Base-by-base conservation (phyloP, 1,140 invertebrate genomes). In the Zaprionus camerounensis region DNA sequence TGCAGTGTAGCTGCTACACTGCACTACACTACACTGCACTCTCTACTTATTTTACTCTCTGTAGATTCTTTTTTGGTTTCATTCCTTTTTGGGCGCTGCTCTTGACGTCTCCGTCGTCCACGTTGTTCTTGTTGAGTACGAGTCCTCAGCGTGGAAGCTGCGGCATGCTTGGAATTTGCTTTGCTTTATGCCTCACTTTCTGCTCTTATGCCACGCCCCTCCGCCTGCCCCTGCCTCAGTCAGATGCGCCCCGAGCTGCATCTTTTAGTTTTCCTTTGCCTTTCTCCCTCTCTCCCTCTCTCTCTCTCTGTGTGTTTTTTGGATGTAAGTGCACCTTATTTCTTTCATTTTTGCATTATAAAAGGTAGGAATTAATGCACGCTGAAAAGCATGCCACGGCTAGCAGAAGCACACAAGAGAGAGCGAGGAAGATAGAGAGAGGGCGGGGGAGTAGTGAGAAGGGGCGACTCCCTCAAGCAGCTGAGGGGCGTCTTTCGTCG, bases 321-420 rank as follows among this genome's bases (percentile, higher is more conserved):
- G 41, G 53, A 56, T 36, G 44, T 73, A 67, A 73, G 71, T 73
- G 63, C 71, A 68, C 64, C 65, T 74, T 62, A 69, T 74, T 74
- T 74, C 71, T 68, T 74, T 56, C 78, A 81, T 72, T 84, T 90
- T 90, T 87, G 78, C 84, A 88, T 87, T 88, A 90, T 88, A 88
- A 90, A 88, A 88, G 84, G 84, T 90, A 88, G 85, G 71, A 88
- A 88, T 88, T 88, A 88, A 88, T 88, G 84, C 85, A 86, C 71
- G 68, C 31, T 53, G 56, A 41, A 69, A 64, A 46, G 66, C 41
- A 55, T 70, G 44, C 31, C 72, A 31, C 58, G 15, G 41, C 61
- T 34, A 68, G 55, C 13, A 15, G 17, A 17, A 31, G 38, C 38
- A 26, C 26, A 2, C 1, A 13, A 1, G 12, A 51, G 11, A 28